A percentile compares a stretch with the other conserved stretches of the same genome.
These are phyloP conservation scores for Asteroscopus sphinx DNA, from an alignment of 2,888 invertebrate species.

Conservation along the genomic window DNA sequence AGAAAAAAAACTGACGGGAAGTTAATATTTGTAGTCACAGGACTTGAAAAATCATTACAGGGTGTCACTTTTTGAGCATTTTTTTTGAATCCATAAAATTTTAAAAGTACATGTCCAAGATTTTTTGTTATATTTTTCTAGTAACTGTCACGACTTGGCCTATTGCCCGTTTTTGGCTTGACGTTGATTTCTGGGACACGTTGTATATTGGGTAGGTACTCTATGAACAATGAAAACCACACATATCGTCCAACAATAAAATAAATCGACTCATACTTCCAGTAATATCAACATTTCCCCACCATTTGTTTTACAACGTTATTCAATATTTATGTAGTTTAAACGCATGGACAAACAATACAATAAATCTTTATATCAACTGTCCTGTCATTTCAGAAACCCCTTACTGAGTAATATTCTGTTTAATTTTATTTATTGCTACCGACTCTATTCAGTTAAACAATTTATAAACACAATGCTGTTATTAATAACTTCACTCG, in stretches of 20 bases:
- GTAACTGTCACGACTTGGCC: too few relatives aligned
- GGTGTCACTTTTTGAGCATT: too few relatives aligned
- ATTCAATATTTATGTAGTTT: constrained; percentile 59
- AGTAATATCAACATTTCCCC: constrained; percentile 66
- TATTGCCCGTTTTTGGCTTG: too few relatives aligned
- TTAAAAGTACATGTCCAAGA: too few relatives aligned
- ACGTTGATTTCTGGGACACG: too few relatives aligned
- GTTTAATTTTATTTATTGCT: constrained; percentile 70
- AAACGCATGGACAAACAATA: constrained; percentile 61
- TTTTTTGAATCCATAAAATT: too few relatives aligned
- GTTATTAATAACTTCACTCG: constrained; percentile 46
- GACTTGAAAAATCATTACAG: too few relatives aligned
- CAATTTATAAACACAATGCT: constrained; percentile 39
- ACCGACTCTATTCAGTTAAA: constrained; percentile 47
- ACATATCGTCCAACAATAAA: constrained; percentile 21
- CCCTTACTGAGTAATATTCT: constrained; percentile 68
- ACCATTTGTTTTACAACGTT: constrained; percentile 64
- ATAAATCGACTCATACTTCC: constrained; percentile 41
- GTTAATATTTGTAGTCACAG: too few relatives aligned
- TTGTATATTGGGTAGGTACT: too few relatives aligned
- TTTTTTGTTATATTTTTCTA: too few relatives aligned
- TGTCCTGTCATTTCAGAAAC: constrained; percentile 62
- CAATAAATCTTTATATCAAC: constrained; percentile 71
- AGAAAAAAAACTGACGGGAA: too few relatives aligned
- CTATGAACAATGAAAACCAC: constrained; percentile 28